These are phyloP conservation scores for Rhodophaea formosa DNA, from an alignment of 2,888 invertebrate species.

Conservation along the genomic window DNA sequence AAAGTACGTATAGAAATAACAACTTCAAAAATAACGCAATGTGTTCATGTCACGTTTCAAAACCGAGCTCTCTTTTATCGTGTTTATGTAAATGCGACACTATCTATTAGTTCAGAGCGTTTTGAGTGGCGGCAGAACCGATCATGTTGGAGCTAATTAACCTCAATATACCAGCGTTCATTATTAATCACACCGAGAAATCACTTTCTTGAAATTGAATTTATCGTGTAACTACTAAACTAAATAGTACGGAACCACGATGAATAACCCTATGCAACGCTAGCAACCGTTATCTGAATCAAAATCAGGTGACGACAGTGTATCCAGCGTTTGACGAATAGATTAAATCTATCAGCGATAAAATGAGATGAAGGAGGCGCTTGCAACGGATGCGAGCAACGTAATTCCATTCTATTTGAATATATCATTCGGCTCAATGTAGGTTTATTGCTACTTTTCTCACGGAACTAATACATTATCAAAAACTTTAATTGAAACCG, in stretches of 20 bases:
- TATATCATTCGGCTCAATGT: conserved; percentile 77
- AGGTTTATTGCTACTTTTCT: conserved; percentile 81
- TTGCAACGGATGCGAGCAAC: conserved; percentile 73
- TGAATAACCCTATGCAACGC: conserved; percentile 35
- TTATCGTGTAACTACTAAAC: neutral
- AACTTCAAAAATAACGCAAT: neutral
- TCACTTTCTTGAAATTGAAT: neutral
- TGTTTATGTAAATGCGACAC: conserved; percentile 16
- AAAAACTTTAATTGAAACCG: conserved; percentile 73
- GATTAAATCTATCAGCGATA: conserved; percentile 67
- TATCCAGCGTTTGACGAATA: conserved; percentile 71
- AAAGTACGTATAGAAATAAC: no score
- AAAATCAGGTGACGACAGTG: conserved; percentile 62
- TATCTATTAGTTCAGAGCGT: conserved; percentile 14
- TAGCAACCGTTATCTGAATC: conserved; percentile 48
- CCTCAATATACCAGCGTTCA: conserved; percentile 8
- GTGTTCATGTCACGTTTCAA: conserved; percentile 3
- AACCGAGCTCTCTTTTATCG: conserved; percentile 10
- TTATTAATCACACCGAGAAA: neutral
- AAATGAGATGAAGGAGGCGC: conserved; percentile 64
- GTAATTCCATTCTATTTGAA: conserved; percentile 77
- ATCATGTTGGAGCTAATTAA: conserved; percentile 16
- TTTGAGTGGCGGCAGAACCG: conserved; percentile 12
- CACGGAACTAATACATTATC: conserved; percentile 79
- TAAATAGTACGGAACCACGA: conserved; percentile 33